Conservation (phyloP, 2,888 invertebrate species). For the Aproaerema taeniolella region DNA sequence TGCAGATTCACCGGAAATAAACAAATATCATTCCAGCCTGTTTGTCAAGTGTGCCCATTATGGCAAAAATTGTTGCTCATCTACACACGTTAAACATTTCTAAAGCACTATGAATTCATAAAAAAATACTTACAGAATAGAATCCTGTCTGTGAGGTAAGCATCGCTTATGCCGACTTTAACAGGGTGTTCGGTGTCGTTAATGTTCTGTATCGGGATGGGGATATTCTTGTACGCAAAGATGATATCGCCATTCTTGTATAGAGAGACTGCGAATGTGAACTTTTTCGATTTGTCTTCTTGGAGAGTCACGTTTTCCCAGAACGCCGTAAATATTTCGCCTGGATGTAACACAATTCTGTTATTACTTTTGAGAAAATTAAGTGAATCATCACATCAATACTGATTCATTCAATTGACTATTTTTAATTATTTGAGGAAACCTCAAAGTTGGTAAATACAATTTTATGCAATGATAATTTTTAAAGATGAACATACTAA, state of each 20-base stretch:
- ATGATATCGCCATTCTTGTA: slow-evolving; percentile 93
- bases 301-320: slow-evolving; percentile 95
- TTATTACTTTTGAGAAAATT: not conserved
- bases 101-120: no score
- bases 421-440: no score
- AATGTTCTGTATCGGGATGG: slow-evolving; percentile 86
- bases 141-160: slow-evolving; percentile 94
- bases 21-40: no score
- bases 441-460: no score
- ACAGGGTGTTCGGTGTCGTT: slow-evolving; percentile 94
- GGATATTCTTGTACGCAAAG: slow-evolving; percentile 93
- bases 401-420: not conserved
- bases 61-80: no score
- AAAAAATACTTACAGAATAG: not conserved
- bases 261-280: slow-evolving; percentile 94
- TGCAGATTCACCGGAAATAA: no score
- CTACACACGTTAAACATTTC: no score
- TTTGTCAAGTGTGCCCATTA: no score
- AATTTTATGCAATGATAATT: no score
- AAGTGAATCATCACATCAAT: not conserved
- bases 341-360: slow-evolving; percentile 72
- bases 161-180: slow-evolving; percentile 98
- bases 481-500: no score
- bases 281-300: slow-evolving; percentile 85
- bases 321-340: slow-evolving; percentile 92